Base-by-base conservation (phyloP, 2,888 invertebrate genomes). In the Drosophila prolongata region DNA sequence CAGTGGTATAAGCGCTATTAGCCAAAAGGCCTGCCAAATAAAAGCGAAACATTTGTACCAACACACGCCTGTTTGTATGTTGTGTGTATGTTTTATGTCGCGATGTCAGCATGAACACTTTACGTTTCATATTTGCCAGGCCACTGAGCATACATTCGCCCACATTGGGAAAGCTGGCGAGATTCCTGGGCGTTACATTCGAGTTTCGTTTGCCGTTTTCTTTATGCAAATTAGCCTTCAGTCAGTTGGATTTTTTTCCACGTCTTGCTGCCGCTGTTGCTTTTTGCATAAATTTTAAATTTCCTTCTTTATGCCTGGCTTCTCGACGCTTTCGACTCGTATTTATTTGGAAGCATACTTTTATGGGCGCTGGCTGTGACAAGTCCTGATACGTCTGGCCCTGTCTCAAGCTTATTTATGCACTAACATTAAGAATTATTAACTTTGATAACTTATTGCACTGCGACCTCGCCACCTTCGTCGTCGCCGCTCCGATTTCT, bases 381-480 rank as follows among this genome's bases (percentile, higher is more conserved):
- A 80, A 80, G 50, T 74, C 55, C 61, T 59, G 65, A 74, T 67
- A 54, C 53, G 66, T 6, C 44, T 46, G 46, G 19, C 40, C 34
- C 64, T 65, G 71, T 58, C 55, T 66, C 66, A 52, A 49, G 73
- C 79, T 88, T 86, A 77, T 88, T 83, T 88, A 88, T 86, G 86
- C 88, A 86, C 85, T 79, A 83, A 88, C 85, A 88, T 88, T 88
- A 88, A 76, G 85, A 88, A 86, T 86, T 86, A 86, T 86, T 86
- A 88, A 86, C 88, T 86, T 83, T 86, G 85, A 86, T 86, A 86
- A 86, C 78, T 86, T 86, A 85, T 87, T 79, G 80, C 84, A 84
- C 83, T 78, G 79, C 69, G 50, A 70, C 27, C 60, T 60, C 55
- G 55, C 19, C 66, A 53, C 50, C n/a, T n/a, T n/a, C 44, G 19